A percentile compares a stretch with the other conserved stretches of the same genome.
phyloP scores from a whole-genome alignment of 2,113 vertebrate genomes.

The Vidua chalybeata region DNA sequence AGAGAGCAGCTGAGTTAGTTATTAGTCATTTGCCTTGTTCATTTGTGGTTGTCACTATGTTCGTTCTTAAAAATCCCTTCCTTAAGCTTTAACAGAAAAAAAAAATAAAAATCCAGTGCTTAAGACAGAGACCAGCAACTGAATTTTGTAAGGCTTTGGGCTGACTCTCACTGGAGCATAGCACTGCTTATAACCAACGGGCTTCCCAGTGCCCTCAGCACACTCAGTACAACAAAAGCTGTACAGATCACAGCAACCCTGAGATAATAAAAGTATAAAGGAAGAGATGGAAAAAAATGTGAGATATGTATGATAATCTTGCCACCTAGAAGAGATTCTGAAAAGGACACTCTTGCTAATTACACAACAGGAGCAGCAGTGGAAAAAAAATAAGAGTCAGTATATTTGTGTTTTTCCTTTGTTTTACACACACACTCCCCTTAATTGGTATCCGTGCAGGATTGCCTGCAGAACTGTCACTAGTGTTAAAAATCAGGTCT shows the following conservation, averaged over 20 bases:
- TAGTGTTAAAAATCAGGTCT: constrained; percentile 74
- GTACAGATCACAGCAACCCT: constrained; percentile 38
- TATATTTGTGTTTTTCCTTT: constrained; percentile 39
- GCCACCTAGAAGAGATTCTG: constrained; percentile 18
- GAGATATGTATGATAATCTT: not conserved
- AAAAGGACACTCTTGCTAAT: constrained; percentile 50
- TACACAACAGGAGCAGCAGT: constrained; percentile 55
- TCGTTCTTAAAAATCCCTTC: not conserved
- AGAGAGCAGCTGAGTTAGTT: constrained; percentile 2
- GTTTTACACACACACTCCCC: constrained; percentile 46
- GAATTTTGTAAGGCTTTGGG: constrained; percentile 52
- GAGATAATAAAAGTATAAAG: constrained; percentile 19
- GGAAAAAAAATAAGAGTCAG: constrained; percentile 13
- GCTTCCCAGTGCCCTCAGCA: not conserved
- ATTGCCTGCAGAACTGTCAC: constrained; percentile 57
- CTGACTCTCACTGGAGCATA: not conserved
- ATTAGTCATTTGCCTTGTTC: not conserved
- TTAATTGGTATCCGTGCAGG: not conserved
- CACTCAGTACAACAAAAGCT: not conserved
- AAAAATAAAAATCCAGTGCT: constrained; percentile 21
- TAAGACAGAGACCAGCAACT: constrained; percentile 28
- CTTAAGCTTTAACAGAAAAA: not conserved
- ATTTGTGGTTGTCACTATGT: not conserved
- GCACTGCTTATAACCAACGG: not conserved
- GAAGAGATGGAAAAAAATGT: not conserved